A percentile compares a stretch with the other conserved stretches of the same genome.
Evolutionary conservation across 2,113 vertebrate genomes (phyloP).

Genomic region (Corvus cornix): DNA sequence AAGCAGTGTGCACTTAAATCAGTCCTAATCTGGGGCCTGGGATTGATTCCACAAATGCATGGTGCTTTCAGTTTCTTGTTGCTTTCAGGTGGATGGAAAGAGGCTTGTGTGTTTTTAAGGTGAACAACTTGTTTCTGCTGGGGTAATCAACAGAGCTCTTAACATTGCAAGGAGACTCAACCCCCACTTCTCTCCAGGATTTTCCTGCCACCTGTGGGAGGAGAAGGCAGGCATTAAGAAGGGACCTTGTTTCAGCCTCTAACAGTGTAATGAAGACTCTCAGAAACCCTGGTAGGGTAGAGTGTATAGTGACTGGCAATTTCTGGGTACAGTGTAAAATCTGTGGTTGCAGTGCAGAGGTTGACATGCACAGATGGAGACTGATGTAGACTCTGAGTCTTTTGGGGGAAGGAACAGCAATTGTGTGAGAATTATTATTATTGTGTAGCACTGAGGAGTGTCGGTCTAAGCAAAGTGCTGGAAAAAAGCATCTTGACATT

Average conservation of each 20-base stretch:
- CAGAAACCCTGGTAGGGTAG: not conserved
- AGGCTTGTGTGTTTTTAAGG: not conserved
- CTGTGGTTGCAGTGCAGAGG: not conserved
- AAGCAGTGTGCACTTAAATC: not conserved
- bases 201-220: not conserved
- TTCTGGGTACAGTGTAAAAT: not conserved
- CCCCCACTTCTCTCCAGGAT: not conserved
- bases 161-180: fast-evolving
- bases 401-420: not conserved
- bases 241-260: not conserved
- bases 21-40: not conserved
- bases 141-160: not conserved
- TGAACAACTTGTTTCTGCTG: not conserved
- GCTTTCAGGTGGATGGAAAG: not conserved
- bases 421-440: not conserved
- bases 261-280: not conserved
- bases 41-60: not conserved
- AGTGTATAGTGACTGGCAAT: not conserved
- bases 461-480: not conserved
- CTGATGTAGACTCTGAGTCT: not conserved
- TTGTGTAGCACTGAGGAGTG: not conserved
- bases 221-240: not conserved
- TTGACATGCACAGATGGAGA: not conserved
- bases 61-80: not conserved
- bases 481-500: not conserved